Evolutionary conservation across 2,797 vertebrate genomes (phyloP), one percentile per base, ranked within the genome.

Genomic region (Lepilemur ruficaudatus): DNA sequence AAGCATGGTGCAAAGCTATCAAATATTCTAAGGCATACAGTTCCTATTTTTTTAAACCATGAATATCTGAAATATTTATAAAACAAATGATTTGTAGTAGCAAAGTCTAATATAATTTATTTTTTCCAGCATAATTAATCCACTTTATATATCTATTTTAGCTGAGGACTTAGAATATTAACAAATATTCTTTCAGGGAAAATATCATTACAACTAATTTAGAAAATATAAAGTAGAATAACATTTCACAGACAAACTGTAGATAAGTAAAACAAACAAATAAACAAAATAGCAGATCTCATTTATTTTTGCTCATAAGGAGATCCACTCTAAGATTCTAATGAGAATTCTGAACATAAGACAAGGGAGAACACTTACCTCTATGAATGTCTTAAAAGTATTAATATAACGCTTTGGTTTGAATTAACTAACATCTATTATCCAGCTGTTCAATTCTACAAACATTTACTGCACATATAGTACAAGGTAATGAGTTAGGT

Each of bases 51-150:
- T 92, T 46, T 67, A 79, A 76, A 76, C 32, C 43, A 48, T 48
- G 55, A 76, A 76, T 86, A 89, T 84, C 22, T 95, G 30, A 94
- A 97, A 91, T 87, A 93, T 52, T 94, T 96, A 87, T 4, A 78
- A 72, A 88, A 80, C 38, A 93, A 94, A 85, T 85, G n/a, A 32
- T 50, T 55, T 91, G 2, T 35, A 63, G 67, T 79, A 87, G 50
- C n/a, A 87, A 81, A 48, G 38, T 90, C 11, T 84, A 96, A 94
- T 55, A 14, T 17, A 86, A 78, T 89, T 91, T 89, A 63, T 84
- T 94, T 96, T 82, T 91, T 48, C 22, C 41, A 95, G 63, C 8
- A 78, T 73, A 94, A 93, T 94, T 73, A 96, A 95, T 80, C 69
- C 5, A 67, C 2, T 92, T 96, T 57, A 86, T 23, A 69, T 82